Percentiles rank a stretch among this genome's conserved stretches.
phyloP scores from a whole-genome alignment of 2,888 invertebrate species.

The Parnassius mnemosyne region DNA sequence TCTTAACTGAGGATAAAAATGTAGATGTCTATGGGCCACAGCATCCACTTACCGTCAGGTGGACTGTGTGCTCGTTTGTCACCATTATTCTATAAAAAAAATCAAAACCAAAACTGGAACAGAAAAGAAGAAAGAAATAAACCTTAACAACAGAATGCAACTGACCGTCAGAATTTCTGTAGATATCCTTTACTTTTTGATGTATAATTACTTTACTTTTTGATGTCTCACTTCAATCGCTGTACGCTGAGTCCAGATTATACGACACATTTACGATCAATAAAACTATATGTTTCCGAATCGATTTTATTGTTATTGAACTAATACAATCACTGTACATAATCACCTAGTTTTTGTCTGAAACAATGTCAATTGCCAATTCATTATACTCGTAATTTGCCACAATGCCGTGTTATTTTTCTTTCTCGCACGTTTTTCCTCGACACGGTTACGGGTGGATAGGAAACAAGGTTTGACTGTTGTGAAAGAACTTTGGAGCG shows the following conservation, averaged over 20 bases:
- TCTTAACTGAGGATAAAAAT: no score
- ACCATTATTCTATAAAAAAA: no score
- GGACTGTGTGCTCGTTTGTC: no score
- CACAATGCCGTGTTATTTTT: slow-evolving; percentile 72
- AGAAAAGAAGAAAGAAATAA: no score
- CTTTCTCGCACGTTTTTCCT: slow-evolving; percentile 76
- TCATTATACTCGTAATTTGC: slow-evolving; percentile 24
- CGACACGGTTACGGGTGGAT: slow-evolving; percentile 66
- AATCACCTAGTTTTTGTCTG: slow-evolving; percentile 25
- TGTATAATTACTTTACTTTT: no score
- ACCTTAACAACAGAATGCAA: no score
- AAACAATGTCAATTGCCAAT: slow-evolving; percentile 53
- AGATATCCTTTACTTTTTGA: no score
- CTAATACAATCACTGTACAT: slow-evolving; percentile 20
- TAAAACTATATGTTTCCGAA: slow-evolving; percentile 5
- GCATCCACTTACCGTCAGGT: no score
- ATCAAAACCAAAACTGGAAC: no score
- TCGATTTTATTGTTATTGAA: slow-evolving; percentile 6
- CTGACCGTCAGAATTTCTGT: no score
- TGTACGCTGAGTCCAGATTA: not conserved
- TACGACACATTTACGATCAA: slow-evolving; percentile 9
- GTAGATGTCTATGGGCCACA: no score
- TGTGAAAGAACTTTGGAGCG: slow-evolving; percentile 51
- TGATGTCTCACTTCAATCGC: no score
- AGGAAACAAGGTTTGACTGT: slow-evolving; percentile 54